Conservation (phyloP, 2,888 invertebrate genomes). For the Metalampra italica region DNA sequence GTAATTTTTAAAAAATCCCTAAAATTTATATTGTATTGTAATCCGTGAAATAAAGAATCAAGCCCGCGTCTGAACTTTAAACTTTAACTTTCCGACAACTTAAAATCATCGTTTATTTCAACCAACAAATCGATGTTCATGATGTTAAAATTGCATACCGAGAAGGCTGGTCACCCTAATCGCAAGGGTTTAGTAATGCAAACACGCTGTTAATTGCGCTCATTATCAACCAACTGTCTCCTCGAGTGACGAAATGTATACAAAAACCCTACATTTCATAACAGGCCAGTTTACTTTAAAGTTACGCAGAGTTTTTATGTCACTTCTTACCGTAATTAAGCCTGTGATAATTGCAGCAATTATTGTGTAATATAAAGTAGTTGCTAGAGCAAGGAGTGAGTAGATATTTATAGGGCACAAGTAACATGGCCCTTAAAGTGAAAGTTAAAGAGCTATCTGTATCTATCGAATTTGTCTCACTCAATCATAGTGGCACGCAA, state of each 20-base stretch:
- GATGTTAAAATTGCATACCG: no score
- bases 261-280: slow-evolving; percentile 55
- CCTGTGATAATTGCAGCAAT: slow-evolving; percentile 10
- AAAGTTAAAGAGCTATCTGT: slow-evolving; percentile 50
- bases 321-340: slow-evolving; percentile 13
- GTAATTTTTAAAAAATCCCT: no score
- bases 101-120: no score
- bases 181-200: slow-evolving; percentile 39
- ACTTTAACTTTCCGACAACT: no score
- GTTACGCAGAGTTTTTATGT: slow-evolving; percentile 18
- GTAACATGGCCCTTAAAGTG: slow-evolving; percentile 55
- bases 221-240: slow-evolving; percentile 58
- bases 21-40: no score
- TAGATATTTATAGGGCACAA: slow-evolving; percentile 10
- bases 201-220: slow-evolving; percentile 57
- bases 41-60: no score
- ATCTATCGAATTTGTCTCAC: slow-evolving; percentile 67
- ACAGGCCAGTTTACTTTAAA: slow-evolving; percentile 25
- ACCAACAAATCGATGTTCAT: no score
- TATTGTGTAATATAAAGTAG: slow-evolving; percentile 12
- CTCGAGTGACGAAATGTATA: slow-evolving; percentile 56
- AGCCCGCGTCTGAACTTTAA: no score
- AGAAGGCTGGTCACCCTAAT: no score
- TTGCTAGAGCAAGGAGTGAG: slow-evolving; percentile 5
- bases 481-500: slow-evolving; percentile 52